Percentiles rank a stretch among this genome's conserved stretches.
These are phyloP conservation scores for Halictus quadricinctus DNA, from an alignment of 2,888 invertebrate genomes.

Conservation along the genomic window DNA sequence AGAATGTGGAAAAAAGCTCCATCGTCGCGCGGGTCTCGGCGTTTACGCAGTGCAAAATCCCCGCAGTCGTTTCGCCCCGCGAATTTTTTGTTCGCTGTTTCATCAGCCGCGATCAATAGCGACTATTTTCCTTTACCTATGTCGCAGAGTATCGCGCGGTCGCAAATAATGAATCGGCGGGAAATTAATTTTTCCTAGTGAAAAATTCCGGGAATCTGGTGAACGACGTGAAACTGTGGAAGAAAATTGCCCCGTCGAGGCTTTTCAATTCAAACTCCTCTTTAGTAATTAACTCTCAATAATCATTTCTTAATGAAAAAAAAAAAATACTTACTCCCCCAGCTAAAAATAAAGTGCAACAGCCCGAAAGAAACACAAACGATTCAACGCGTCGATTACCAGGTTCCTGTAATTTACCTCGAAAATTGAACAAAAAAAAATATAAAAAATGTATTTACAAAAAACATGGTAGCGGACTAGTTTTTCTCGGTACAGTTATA, in stretches of 20 bases:
- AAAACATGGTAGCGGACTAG: background rate
- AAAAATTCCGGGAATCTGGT: conserved; percentile 3
- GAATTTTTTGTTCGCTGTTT: conserved; percentile 30
- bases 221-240: conserved; percentile 15
- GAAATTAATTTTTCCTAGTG: background rate
- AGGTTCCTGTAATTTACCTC: background rate
- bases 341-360: background rate
- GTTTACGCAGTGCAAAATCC: conserved; percentile 15
- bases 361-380: background rate
- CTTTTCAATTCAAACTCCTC: background rate
- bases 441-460: background rate
- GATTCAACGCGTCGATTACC: background rate
- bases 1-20: conserved; percentile 16
- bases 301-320: conserved; percentile 3
- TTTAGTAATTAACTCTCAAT: conserved; percentile 36
- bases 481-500: background rate
- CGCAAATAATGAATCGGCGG: background rate
- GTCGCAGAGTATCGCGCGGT: too few relatives aligned
- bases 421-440: too few relatives aligned
- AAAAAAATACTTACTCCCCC: background rate
- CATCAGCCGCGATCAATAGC: conserved; percentile 34
- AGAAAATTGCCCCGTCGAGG: conserved; percentile 26
- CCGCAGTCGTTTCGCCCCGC: conserved; percentile 22
- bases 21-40: conserved; percentile 20
- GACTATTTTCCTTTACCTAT: conserved; percentile 20